phyloP scores from a whole-genome alignment of 1,140 invertebrate species.

The Orius insidiosus region DNA sequence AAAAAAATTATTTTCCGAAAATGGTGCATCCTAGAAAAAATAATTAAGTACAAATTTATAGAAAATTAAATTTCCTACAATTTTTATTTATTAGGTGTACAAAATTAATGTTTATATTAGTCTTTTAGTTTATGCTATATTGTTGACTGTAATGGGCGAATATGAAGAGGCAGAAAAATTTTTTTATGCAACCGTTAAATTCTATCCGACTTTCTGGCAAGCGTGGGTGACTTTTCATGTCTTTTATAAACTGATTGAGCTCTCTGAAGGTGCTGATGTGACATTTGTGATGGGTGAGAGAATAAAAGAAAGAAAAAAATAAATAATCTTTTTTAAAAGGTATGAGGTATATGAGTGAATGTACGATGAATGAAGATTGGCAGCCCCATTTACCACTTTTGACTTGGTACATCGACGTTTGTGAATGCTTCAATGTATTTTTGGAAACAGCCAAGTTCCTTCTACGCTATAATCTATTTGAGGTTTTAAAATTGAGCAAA shows the following conservation, averaged over 20 bases:
- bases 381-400: no score
- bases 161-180: slow-evolving; percentile 7
- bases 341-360: no score
- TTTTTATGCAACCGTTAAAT: slow-evolving; percentile 7
- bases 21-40: no score
- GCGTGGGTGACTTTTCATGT: slow-evolving; percentile 14
- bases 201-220: slow-evolving; percentile 11
- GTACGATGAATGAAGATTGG: no score
- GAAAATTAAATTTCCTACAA: no score
- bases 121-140: slow-evolving; percentile 11
- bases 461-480: slow-evolving; percentile 1
- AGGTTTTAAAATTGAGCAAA: background rate
- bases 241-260: slow-evolving; percentile 9
- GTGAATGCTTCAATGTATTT: no score
- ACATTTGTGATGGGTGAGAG: background rate
- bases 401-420: no score
- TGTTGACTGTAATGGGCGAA: slow-evolving; percentile 2
- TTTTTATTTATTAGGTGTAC: no score
- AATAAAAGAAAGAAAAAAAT: no score
- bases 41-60: no score
- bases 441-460: slow-evolving; percentile 4
- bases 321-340: background rate
- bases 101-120: no score
- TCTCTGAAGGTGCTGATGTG: background rate
- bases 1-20: no score